phyloP scores from a whole-genome alignment of 2,113 vertebrate species.

The Mesoclemmys tuberculata region DNA sequence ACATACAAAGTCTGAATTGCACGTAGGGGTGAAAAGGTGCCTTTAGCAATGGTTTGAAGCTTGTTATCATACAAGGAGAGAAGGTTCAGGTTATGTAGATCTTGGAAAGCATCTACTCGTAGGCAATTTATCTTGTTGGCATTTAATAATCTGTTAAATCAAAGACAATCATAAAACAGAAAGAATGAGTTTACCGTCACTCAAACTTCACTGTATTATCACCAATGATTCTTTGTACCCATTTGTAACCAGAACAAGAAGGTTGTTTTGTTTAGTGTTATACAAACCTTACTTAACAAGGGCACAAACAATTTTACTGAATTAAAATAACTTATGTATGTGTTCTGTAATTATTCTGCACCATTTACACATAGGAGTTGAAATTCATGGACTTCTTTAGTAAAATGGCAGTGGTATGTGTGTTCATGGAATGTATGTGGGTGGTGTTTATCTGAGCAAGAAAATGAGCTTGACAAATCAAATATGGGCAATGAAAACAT shows the following conservation, averaged over 20 bases:
- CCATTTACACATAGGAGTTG: background rate
- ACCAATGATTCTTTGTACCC: background rate
- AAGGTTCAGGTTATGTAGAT: constrained; percentile 98
- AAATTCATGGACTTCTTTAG: background rate
- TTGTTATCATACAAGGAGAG: constrained; percentile 99
- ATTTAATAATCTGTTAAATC: constrained; percentile 91
- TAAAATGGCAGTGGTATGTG: background rate
- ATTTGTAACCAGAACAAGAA: constrained; percentile 5
- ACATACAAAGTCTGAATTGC: constrained; percentile 98
- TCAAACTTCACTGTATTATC: background rate
- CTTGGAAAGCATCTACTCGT: constrained; percentile 98
- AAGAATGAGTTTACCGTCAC: accelerated
- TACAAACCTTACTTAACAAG: background rate
- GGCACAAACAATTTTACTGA: background rate
- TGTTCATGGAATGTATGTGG: background rate
- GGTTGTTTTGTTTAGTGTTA: background rate
- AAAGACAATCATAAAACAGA: constrained; percentile 39
- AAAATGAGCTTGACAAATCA: constrained; percentile 43
- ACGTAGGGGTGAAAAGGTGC: constrained; percentile 94
- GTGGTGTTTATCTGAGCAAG: constrained; percentile 11
- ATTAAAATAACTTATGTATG: background rate
- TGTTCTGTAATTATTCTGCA: background rate
- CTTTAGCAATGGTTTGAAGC: constrained; percentile 98
- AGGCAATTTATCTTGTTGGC: constrained; percentile 99
- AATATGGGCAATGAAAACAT: constrained; percentile 32